phyloP scores from a whole-genome alignment of 2,113 vertebrate genomes.

The Seriola rivoliana region DNA sequence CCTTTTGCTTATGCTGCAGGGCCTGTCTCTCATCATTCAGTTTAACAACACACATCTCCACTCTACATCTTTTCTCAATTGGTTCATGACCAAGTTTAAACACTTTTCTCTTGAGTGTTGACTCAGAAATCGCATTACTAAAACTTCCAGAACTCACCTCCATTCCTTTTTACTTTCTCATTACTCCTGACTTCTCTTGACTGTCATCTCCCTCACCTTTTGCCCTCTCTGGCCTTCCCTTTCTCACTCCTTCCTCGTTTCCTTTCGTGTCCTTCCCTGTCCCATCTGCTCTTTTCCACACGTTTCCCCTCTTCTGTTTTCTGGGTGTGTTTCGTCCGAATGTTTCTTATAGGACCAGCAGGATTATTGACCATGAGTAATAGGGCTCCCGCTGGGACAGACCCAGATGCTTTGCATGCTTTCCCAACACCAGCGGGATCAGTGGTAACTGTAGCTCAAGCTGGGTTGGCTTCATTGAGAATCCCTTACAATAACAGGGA shows the following conservation, averaged over 20 bases:
- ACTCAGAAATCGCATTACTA: conserved; percentile 10
- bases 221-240: not conserved
- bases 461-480: conserved; percentile 54
- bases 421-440: conserved; percentile 70
- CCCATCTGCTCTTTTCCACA: conserved; percentile 5
- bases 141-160: conserved; percentile 11
- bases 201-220: conserved; percentile 9
- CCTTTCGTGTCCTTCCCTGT: not conserved
- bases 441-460: conserved; percentile 66
- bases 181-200: not conserved
- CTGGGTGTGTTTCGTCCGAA: conserved; percentile 50
- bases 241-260: not conserved
- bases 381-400: conserved; percentile 57
- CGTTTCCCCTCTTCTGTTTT: conserved; percentile 24
- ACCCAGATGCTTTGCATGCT: conserved; percentile 70
- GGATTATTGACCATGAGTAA: conserved; percentile 72
- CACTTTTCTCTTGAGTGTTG: conserved; percentile 18
- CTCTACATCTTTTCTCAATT: not conserved
- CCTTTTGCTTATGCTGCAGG: not conserved
- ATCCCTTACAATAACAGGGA: conserved; percentile 75
- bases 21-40: conserved; percentile 7
- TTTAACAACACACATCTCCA: not conserved
- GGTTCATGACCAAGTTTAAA: conserved; percentile 14
- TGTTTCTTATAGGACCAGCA: conserved; percentile 35
- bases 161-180: not conserved